Percentiles rank a stretch among this genome's conserved stretches.
phyloP scores from a whole-genome alignment of 2,113 vertebrate genomes.

The Myocastor coypus region DNA sequence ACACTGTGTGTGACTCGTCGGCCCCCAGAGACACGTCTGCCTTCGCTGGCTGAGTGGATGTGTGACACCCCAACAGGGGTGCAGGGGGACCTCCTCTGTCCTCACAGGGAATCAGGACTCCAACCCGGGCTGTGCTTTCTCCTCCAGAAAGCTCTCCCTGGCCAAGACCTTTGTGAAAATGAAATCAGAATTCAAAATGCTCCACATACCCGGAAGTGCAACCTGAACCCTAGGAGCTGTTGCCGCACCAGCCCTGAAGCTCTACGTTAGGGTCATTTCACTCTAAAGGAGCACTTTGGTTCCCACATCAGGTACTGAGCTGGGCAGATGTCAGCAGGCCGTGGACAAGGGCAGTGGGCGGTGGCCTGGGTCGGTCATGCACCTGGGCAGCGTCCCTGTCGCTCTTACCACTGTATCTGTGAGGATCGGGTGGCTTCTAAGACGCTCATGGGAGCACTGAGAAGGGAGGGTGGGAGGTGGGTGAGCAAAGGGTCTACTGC shows the following conservation, averaged over 20 bases:
- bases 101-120: not conserved
- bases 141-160: not conserved
- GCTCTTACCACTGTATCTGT: not conserved
- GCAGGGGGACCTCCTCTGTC: not conserved
- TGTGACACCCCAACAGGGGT: not conserved
- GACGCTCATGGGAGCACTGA: not conserved
- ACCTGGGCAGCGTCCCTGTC: not conserved
- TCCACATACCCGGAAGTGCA: not conserved
- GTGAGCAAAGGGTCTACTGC: not conserved
- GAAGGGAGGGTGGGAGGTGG: not conserved
- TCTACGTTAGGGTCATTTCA: not conserved
- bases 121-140: not conserved
- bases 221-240: not conserved
- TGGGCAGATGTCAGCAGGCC: not conserved
- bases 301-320: not conserved
- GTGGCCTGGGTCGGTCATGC: not conserved
- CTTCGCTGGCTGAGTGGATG: slow-evolving; percentile 55
- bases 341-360: not conserved
- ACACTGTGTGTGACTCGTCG: slow-evolving; percentile 56
- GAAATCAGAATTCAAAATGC: slow-evolving; percentile 37
- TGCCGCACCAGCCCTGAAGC: not conserved
- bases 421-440: not conserved
- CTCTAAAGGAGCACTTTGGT: not conserved
- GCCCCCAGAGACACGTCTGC: slow-evolving; percentile 78
- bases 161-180: slow-evolving; percentile 24